Base-by-base conservation (phyloP, 2,113 vertebrate species). In the Neogobius melanostomus region DNA sequence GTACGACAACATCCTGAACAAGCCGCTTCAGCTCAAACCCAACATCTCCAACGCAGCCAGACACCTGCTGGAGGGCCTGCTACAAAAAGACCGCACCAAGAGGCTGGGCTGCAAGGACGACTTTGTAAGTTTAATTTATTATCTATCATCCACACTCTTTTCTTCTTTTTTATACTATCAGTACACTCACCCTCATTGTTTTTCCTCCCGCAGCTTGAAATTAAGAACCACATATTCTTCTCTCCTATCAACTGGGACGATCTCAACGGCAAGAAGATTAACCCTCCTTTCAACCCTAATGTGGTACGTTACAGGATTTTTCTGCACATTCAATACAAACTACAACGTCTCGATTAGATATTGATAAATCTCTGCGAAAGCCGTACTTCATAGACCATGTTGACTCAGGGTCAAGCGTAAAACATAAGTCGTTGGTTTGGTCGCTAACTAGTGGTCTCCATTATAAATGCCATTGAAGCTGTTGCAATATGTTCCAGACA, bases 1-100 rank as follows among this genome's bases (percentile, higher is more conserved):
- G 98, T 99, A 99, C 0, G 98, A 99, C 90, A 99, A 98, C 88
- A 99, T 99, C 90, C 91, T 99, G 88, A 99, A 98, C 93, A 99
- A 99, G 72, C 98, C 97, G 0, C 93, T 99, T 83, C 97, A 98
- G 88, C 87, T 99, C 63, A 99, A 99, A 88, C 97, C 97, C 88
- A 99, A 99, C 91, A 99, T 99, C 54, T 97, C 97, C 46, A 99
- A 99, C 44, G 94, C 98, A 0, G 98, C 97, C 10, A 92, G 96
- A 57, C 94, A 98, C 77, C 92, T 99, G 69, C 93, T 99, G 79
- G 97, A 99, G 80, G 96, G 97, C 10, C 94, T 99, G 45, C 88
- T 99, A 81, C 97, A 99, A 87, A 99, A 99, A 79, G 97, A 99
- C 50, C 87, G 96, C 52, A 98, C 95, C 53, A 96, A 96, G 92